Evolutionary conservation across 2,888 invertebrate species (phyloP).

Genomic region (Thereva unica): DNA sequence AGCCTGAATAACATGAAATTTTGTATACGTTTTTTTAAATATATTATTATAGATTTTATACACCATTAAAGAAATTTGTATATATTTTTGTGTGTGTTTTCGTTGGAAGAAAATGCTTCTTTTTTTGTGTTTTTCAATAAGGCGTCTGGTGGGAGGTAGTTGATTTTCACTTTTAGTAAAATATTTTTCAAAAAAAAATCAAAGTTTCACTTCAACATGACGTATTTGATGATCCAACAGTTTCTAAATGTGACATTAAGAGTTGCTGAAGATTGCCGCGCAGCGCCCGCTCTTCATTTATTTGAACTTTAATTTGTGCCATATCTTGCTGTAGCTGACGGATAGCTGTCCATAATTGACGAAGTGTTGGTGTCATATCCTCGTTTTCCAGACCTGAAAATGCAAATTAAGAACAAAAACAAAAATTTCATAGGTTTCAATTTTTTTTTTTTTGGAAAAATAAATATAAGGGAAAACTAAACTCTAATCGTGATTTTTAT

Average conservation of each 20-base stretch:
- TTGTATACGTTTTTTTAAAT: no score
- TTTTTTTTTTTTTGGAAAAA: neutral
- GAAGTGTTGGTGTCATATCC: conserved; percentile 57
- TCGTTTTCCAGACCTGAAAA: conserved; percentile 57
- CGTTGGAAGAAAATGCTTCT: no score
- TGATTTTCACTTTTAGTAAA: no score
- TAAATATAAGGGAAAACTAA: neutral
- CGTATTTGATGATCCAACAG: conserved; percentile 48
- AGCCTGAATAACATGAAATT: no score
- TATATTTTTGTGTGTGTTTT: no score
- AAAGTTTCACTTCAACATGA: conserved; percentile 40
- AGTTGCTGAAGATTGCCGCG: conserved; percentile 56
- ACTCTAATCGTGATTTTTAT: neutral
- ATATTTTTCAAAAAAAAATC: no score
- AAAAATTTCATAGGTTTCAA: conserved; percentile 25
- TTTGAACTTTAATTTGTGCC: conserved; percentile 57
- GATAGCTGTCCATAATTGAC: conserved; percentile 57
- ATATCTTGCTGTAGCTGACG: conserved; percentile 58
- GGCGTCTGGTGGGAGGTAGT: no score
- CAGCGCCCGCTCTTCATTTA: conserved; percentile 57
- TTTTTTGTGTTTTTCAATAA: no score
- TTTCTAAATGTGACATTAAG: conserved; percentile 57
- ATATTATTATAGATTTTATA: no score
- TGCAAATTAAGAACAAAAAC: conserved; percentile 29
- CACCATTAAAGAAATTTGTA: no score